Evolutionary conservation across 2,113 vertebrate species (phyloP).

Genomic region (Conger conger): DNA sequence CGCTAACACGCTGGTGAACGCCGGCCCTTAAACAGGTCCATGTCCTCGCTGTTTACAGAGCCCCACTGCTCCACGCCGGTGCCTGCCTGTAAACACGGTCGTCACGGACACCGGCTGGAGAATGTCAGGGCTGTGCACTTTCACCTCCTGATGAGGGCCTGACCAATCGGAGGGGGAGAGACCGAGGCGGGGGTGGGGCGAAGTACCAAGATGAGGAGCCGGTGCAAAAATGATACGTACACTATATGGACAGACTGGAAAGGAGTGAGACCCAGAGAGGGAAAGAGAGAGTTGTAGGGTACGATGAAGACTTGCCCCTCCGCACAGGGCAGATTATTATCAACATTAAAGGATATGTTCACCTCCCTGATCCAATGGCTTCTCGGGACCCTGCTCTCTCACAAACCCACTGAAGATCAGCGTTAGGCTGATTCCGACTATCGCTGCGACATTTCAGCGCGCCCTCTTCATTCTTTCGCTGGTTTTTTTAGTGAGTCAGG

Average conservation of each 20-base stretch:
- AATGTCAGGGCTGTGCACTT: background rate
- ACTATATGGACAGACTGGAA: background rate
- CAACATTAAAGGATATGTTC: background rate
- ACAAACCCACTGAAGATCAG: background rate
- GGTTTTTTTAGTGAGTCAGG: background rate
- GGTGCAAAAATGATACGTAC: background rate
- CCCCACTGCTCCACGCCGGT: background rate
- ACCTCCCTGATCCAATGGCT: no score
- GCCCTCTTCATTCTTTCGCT: background rate
- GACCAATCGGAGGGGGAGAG: background rate
- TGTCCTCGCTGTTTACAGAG: background rate
- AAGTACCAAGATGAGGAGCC: background rate
- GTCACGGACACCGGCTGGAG: background rate
- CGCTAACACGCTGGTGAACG: background rate
- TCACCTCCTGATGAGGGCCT: background rate
- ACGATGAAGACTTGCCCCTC: background rate
- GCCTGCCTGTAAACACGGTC: background rate
- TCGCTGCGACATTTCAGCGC: background rate
- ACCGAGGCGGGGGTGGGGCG: background rate
- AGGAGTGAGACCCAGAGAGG: background rate
- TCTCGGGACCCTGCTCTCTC: background rate
- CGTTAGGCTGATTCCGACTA: background rate
- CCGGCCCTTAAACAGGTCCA: background rate
- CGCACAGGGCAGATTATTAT: background rate
- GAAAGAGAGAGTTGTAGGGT: background rate